Percentiles rank a stretch among this genome's conserved stretches.
Conservation (phyloP, 2,888 invertebrate species). For the Nomada hirtipes region DNA sequence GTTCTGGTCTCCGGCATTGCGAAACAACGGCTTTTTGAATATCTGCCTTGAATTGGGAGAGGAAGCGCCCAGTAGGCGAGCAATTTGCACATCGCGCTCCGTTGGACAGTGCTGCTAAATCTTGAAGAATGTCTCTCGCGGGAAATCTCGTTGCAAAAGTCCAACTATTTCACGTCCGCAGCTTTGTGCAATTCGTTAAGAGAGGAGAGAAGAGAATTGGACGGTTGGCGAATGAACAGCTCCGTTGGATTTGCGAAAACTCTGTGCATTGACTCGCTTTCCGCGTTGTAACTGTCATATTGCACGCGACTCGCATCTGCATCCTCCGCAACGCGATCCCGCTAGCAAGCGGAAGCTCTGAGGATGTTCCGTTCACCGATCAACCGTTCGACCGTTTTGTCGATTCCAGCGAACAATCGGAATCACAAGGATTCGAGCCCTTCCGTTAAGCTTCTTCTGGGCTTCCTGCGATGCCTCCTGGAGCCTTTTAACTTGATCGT, state of each 20-base stretch:
- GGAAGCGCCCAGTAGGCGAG: conserved; percentile 54
- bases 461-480: not conserved
- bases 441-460: no score
- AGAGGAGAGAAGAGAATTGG: not conserved
- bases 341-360: conserved; percentile 63
- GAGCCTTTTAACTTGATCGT: not conserved
- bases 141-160: no score
- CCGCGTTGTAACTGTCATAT: conserved; percentile 70
- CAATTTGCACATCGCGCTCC: conserved; percentile 53
- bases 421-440: no score
- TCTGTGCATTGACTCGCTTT: conserved; percentile 52
- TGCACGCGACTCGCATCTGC: conserved; percentile 65
- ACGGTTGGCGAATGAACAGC: not conserved
- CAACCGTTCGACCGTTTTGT: no score
- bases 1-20: conserved; percentile 34
- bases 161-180: no score
- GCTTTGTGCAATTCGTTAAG: no score
- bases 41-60: conserved; percentile 30
- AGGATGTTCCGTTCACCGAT: conserved; percentile 32
- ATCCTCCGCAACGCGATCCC: conserved; percentile 63
- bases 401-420: no score
- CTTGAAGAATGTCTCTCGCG: not conserved
- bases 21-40: conserved; percentile 40
- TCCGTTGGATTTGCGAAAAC: conserved; percentile 61
- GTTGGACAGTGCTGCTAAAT: conserved; percentile 11